Conservation (phyloP, 2,797 vertebrate species). For the Tenualosa ilisha region DNA sequence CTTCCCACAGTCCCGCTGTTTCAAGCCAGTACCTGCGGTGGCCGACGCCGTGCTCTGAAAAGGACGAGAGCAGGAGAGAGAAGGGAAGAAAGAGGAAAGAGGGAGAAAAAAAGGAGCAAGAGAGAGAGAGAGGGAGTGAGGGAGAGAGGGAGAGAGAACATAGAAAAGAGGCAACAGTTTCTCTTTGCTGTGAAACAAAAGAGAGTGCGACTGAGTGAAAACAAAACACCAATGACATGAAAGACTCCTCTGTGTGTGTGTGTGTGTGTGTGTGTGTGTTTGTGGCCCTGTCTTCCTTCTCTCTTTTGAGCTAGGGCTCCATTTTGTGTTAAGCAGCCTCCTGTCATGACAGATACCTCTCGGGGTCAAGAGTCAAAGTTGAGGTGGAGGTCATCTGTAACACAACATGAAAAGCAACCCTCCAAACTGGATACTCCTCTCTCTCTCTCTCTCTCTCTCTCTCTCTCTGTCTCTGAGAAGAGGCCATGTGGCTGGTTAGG, state of each 20-base stretch:
- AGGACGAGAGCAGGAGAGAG: constrained; percentile 62
- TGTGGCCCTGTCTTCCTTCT: constrained; percentile 64
- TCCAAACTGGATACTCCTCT: constrained; percentile 85
- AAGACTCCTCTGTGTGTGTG: constrained; percentile 72
- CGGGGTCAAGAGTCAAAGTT: constrained; percentile 96
- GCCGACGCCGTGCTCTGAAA: constrained; percentile 79
- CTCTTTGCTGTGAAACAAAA: constrained; percentile 71
- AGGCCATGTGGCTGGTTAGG: constrained; percentile 70
- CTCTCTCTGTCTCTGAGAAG: constrained; percentile 56
- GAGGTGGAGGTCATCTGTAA: constrained; percentile 96
- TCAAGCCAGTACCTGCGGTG: constrained; percentile 89
- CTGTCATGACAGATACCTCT: constrained; percentile 95
- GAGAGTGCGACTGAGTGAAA: constrained; percentile 56
- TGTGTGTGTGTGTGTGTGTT: constrained; percentile 34
- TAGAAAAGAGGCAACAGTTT: constrained; percentile 68
- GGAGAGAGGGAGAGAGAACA: constrained; percentile 53
- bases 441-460: constrained; percentile 8
- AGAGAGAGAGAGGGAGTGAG: constrained; percentile 49
- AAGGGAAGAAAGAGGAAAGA: constrained; percentile 53
- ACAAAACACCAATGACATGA: constrained; percentile 57
- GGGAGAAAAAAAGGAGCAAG: constrained; percentile 63
- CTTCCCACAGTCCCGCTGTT: constrained; percentile 91
- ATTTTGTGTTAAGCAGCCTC: constrained; percentile 98
- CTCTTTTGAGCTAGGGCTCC: constrained; percentile 83
- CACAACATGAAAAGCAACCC: constrained; percentile 90